A percentile compares a stretch with the other conserved stretches of the same genome.
phyloP scores from a whole-genome alignment of 2,797 vertebrate genomes.

The Vipera ursinii region DNA sequence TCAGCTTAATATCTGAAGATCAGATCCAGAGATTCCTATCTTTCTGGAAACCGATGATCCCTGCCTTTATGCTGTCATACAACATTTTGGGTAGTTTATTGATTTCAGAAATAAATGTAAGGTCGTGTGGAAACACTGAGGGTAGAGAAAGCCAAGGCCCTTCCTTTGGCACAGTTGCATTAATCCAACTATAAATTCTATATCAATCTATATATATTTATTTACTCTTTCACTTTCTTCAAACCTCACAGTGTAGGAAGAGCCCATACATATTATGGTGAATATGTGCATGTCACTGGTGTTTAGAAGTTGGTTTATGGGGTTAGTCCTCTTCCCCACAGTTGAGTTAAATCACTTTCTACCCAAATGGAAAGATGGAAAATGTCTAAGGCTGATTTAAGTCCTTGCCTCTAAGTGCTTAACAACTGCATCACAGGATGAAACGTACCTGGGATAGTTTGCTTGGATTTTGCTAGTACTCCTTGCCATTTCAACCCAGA shows the following conservation, averaged over 20 bases:
- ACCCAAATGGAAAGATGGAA: neutral
- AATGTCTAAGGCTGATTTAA: slow-evolving; percentile 48
- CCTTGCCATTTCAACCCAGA: neutral
- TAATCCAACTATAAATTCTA: neutral
- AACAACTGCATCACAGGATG: slow-evolving; percentile 16
- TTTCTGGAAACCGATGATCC: neutral
- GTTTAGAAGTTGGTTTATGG: neutral
- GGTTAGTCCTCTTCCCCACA: neutral
- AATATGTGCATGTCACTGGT: neutral
- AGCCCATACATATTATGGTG: neutral
- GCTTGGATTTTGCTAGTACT: slow-evolving; percentile 19
- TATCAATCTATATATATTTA: neutral
- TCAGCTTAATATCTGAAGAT: neutral
- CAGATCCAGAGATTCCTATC: neutral
- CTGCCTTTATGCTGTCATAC: neutral
- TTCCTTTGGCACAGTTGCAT: neutral
- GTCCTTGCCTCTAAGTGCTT: slow-evolving; percentile 34
- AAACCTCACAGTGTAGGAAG: neutral
- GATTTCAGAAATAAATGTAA: neutral
- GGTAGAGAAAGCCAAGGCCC: neutral
- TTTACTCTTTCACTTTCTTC: neutral
- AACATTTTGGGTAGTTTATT: neutral
- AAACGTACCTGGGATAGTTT: slow-evolving; percentile 37
- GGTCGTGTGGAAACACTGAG: neutral
- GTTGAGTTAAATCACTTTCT: neutral